Conservation (phyloP, 2,113 vertebrate genomes). For the Larimichthys crocea region DNA sequence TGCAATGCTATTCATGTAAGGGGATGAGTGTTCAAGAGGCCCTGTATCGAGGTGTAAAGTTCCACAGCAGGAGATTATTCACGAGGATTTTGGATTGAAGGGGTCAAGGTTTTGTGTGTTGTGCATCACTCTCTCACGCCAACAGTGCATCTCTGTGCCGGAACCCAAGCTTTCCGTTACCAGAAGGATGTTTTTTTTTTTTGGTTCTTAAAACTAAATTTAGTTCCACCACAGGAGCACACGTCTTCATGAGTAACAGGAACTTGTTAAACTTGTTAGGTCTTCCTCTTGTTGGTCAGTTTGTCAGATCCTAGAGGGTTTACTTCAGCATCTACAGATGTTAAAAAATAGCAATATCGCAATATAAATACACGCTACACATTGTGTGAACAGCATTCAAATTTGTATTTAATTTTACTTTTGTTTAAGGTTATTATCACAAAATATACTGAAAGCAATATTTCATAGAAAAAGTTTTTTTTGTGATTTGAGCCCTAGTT, state of each 20-base stretch:
- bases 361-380: not conserved
- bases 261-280: not conserved
- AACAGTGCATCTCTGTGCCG: no score
- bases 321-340: not conserved
- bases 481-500: no score
- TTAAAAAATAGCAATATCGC: not conserved
- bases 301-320: not conserved
- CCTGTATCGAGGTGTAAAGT: constrained; percentile 55
- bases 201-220: not conserved
- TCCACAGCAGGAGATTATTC: constrained; percentile 51
- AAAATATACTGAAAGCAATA: not conserved
- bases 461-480: no score
- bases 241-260: not conserved
- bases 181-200: not conserved
- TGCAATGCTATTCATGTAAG: constrained; percentile 40
- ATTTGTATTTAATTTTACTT: no score
- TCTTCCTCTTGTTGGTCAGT: not conserved
- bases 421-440: no score
- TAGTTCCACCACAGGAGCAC: not conserved
- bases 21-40: constrained; percentile 51
- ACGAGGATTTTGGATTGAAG: constrained; percentile 31
- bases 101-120: constrained; percentile 56
- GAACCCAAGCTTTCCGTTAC: not conserved
- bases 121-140: no score
- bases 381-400: no score